Base-by-base conservation (phyloP, 2,113 vertebrate species). In the Steatornis caripensis region DNA sequence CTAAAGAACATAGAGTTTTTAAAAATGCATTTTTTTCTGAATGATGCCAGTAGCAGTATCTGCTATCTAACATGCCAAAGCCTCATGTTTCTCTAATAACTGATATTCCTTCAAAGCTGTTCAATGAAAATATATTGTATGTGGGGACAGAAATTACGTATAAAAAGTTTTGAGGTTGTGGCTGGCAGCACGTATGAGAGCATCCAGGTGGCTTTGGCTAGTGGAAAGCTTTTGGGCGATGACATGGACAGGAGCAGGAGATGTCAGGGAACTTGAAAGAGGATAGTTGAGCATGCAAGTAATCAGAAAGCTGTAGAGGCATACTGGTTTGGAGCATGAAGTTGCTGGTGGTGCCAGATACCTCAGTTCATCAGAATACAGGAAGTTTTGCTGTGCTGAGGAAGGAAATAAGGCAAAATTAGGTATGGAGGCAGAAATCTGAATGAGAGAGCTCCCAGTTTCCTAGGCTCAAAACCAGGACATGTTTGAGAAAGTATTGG, bases 1-100 rank as follows among this genome's bases (percentile, higher is more conserved):
- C 6, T 76, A 45, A 83, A 74, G 54, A 70, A 61, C 26, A 86
- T 83, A 6, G 5, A 39, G 13, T 72, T 93, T 72, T 84, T 95
- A 95, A 97, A 95, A 96, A 76, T 27, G n/a, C 58, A 57, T 20
- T 79, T 95, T 69, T 69, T 88, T 58, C n/a, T 94, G 23, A 93
- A 76, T 71, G 29, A 74, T 94, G 43, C 15, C 84, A 92, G 19
- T 46, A 89, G 41, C 71, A 55, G 15, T 51, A 89, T 84, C 72
- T 85, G 70, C 81, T 89, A 11, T 61, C n/a, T 83, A 82, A 55
- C 10, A 32, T 60, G 68, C 22, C 11, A 23, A 93, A 74, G 18
- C 17, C 7, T 71, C 27, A 21, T 8, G 3, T 54, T 79, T 48
- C 48, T 82, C 27, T 71, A 34, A 6, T 51, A 77, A 57, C 12